phyloP scores from a whole-genome alignment of 2,113 vertebrate genomes.

The Sceloporus undulatus region DNA sequence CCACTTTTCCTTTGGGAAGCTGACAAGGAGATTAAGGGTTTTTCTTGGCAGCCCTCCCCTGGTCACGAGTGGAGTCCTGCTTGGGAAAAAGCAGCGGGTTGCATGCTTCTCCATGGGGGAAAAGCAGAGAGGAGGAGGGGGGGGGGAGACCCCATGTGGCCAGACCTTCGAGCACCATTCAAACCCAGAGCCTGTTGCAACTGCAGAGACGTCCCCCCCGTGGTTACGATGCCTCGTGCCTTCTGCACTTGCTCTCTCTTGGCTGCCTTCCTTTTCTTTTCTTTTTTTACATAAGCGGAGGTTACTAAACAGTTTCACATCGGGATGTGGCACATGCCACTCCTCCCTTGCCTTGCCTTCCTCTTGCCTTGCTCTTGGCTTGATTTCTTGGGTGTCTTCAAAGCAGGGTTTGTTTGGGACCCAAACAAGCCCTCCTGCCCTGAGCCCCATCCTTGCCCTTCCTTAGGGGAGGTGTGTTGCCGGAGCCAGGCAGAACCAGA shows the following conservation, averaged over 20 bases:
- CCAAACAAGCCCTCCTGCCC: conserved; percentile 61
- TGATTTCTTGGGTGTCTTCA: neutral
- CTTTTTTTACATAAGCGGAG: conserved; percentile 67
- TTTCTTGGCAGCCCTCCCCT: conserved; percentile 68
- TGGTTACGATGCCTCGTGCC: conserved; percentile 57
- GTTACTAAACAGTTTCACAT: conserved; percentile 70
- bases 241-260: neutral
- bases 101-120: conserved; percentile 76
- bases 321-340: conserved; percentile 48
- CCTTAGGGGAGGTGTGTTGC: neutral
- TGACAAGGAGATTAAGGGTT: conserved; percentile 68
- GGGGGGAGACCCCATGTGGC: neutral
- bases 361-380: neutral
- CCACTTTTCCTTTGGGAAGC: conserved; percentile 34
- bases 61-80: conserved; percentile 66
- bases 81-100: conserved; percentile 61
- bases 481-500: conserved; percentile 67
- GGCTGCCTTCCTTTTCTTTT: conserved; percentile 2
- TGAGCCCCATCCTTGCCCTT: conserved; percentile 58
- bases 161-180: conserved; percentile 41
- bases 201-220: conserved; percentile 70
- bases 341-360: conserved; percentile 51
- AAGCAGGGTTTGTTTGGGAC: conserved; percentile 54
- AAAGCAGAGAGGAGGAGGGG: conserved; percentile 54
- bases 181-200: conserved; percentile 57